Evolutionary conservation across 2,797 vertebrate genomes (phyloP).

Genomic region (Poecilia wingei): DNA sequence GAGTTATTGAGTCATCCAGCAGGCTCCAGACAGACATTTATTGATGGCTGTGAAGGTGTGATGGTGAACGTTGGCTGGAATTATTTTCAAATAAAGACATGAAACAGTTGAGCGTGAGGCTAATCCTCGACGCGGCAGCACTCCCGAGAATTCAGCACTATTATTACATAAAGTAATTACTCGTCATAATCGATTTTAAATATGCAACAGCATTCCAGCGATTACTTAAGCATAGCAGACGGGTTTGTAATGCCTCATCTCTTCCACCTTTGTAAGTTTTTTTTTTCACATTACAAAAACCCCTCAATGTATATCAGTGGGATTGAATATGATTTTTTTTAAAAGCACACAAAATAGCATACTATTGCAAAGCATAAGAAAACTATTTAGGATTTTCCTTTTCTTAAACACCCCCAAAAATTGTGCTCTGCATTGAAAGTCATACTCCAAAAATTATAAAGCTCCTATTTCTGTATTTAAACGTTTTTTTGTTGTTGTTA

Average conservation of each 20-base stretch:
- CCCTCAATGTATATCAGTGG: neutral
- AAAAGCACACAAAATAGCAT: neutral
- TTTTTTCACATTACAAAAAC: neutral
- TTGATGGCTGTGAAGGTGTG: conserved; percentile 26
- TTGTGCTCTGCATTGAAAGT: neutral
- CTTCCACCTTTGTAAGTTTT: neutral
- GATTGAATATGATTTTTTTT: neutral
- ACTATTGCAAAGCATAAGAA: neutral
- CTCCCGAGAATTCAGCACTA: conserved; percentile 8
- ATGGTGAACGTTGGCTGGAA: conserved; percentile 16
- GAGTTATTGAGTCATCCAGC: conserved; percentile 25
- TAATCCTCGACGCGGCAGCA: neutral
- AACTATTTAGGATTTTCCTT: neutral
- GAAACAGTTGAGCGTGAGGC: neutral
- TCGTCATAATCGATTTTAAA: conserved; percentile 34
- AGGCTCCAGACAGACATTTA: conserved; percentile 23
- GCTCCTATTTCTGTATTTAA: neutral
- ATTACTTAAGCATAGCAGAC: conserved; percentile 16
- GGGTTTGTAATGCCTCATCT: neutral
- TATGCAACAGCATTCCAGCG: conserved; percentile 12
- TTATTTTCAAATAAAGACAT: conserved; percentile 22
- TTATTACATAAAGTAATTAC: conserved; percentile 47
- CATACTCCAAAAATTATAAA: neutral
- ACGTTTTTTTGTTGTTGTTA: neutral
- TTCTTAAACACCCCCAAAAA: neutral